Evolutionary conservation across 1,140 invertebrate species (phyloP).

Genomic region (Kradibia gibbosae): DNA sequence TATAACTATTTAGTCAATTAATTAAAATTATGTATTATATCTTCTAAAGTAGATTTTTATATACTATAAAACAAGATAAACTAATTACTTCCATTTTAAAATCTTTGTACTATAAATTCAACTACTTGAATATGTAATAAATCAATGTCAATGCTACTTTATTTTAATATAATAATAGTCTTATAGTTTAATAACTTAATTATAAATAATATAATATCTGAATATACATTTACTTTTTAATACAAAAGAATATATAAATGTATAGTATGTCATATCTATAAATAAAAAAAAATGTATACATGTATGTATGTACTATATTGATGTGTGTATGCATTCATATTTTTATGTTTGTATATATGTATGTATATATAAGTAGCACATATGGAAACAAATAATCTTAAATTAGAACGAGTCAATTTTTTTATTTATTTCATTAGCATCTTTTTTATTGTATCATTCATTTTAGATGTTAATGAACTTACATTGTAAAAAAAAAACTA

Average conservation of each 20-base stretch:
- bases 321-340: too few species aligned
- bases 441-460: not conserved
- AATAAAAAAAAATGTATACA: too few species aligned
- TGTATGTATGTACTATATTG: too few species aligned
- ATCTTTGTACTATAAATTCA: not conserved
- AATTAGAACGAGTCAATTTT: constrained; percentile 5
- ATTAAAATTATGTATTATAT: not conserved
- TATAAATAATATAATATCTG: not conserved
- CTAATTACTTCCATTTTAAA: not conserved
- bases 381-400: not conserved
- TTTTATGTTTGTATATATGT: too few species aligned
- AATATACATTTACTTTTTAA: too few species aligned
- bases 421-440: not conserved
- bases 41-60: not conserved
- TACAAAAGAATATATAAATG: too few species aligned
- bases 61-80: not conserved
- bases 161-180: constrained; percentile 2
- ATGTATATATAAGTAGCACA: too few species aligned
- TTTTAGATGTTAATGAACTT: not conserved
- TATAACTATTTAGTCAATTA: too few species aligned
- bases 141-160: constrained; percentile 31
- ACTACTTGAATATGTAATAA: not conserved
- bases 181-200: constrained; percentile 1
- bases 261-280: too few species aligned
- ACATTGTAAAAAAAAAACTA: too few species aligned